Evolutionary conservation across 2,888 invertebrate species (phyloP).

Genomic region (Drosophila yooni): DNA sequence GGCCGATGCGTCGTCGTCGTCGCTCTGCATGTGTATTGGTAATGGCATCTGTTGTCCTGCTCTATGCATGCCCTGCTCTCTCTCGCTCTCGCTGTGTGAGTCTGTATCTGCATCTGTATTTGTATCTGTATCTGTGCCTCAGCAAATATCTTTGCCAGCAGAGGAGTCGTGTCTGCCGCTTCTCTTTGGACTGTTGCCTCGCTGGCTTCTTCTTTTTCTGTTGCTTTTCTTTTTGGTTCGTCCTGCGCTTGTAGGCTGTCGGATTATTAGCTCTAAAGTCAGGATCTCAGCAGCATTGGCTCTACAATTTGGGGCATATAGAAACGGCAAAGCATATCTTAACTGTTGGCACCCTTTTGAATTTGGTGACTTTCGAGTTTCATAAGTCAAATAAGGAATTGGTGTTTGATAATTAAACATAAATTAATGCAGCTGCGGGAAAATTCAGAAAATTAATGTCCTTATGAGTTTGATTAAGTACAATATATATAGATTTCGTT

Average conservation of each 20-base stretch:
- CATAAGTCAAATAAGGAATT: neutral
- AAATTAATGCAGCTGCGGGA: neutral
- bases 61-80: conserved; percentile 23
- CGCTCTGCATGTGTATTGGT: conserved; percentile 51
- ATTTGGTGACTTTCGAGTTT: neutral
- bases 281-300: conserved; percentile 67
- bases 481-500: neutral
- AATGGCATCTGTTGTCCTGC: conserved; percentile 58
- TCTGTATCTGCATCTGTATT: conserved; percentile 5
- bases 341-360: neutral
- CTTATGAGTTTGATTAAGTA: neutral
- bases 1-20: conserved; percentile 36
- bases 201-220: conserved; percentile 52
- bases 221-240: conserved; percentile 45
- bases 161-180: conserved; percentile 35
- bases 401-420: neutral
- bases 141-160: conserved; percentile 64
- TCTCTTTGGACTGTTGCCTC: conserved; percentile 50
- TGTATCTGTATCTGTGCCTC: conserved; percentile 41
- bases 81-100: conserved; percentile 31
- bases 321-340: neutral
- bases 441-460: neutral
- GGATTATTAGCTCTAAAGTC: conserved; percentile 82
- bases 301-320: conserved; percentile 54
- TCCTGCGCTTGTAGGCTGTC: conserved; percentile 77